Percentiles rank a stretch among this genome's conserved stretches.
Evolutionary conservation across 2,888 invertebrate genomes (phyloP).

Genomic region (Yponomeuta sedellus): DNA sequence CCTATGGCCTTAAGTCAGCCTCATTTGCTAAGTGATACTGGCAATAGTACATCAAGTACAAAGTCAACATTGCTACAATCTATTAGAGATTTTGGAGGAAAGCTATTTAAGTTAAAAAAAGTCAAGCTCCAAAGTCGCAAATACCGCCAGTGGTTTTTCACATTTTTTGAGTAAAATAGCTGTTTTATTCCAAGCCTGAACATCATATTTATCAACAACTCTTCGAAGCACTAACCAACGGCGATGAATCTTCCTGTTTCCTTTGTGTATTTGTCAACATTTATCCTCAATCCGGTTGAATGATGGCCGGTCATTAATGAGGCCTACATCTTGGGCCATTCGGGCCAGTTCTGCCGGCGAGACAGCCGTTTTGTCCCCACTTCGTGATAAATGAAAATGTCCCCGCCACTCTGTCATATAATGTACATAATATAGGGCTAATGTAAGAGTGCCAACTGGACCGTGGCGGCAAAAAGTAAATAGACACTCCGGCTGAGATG

Average conservation of each 20-base stretch:
- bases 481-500: background rate
- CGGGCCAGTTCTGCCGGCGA: constrained; percentile 45
- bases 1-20: too few species aligned
- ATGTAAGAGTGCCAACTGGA: constrained; percentile 21
- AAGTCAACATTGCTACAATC: too few species aligned
- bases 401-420: constrained; percentile 35
- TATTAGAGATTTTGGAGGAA: too few species aligned
- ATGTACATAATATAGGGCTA: constrained; percentile 22
- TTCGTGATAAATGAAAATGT: constrained; percentile 55
- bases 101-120: too few species aligned
- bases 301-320: constrained; percentile 57
- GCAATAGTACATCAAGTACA: too few species aligned
- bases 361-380: constrained; percentile 53
- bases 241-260: constrained; percentile 2
- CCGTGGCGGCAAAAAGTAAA: constrained; percentile 1
- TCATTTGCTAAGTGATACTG: too few species aligned
- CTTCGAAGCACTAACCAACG: background rate
- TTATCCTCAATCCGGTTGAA: constrained; percentile 49
- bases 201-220: background rate
- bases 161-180: background rate
- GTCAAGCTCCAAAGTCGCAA: too few species aligned
- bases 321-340: constrained; percentile 53
- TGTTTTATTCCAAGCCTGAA: background rate
- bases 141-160: too few species aligned
- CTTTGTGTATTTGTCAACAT: constrained; percentile 49